Conservation (phyloP, 1,140 invertebrate genomes). For the Trichonephila inaurata region DNA sequence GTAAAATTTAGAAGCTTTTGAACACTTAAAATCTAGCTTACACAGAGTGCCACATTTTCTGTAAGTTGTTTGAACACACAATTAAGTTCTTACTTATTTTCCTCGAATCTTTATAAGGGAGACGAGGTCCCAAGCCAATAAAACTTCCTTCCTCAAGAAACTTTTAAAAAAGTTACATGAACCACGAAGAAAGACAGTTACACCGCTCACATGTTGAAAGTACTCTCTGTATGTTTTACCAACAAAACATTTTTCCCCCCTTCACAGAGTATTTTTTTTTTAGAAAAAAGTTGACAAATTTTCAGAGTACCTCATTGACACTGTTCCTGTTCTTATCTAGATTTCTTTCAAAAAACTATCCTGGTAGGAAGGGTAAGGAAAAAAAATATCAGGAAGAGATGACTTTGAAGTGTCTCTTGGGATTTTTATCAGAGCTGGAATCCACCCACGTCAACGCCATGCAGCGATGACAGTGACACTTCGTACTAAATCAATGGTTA, state of each 20-base stretch:
- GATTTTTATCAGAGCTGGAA: conserved; percentile 39
- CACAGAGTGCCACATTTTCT: too few species aligned
- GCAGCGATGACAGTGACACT: conserved; percentile 70
- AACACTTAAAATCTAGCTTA: too few species aligned
- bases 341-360: neutral
- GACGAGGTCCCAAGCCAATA: too few species aligned
- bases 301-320: neutral
- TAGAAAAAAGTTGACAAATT: conserved; percentile 38
- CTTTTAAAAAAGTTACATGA: neutral
- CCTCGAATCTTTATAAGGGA: neutral
- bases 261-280: too few species aligned
- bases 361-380: neutral
- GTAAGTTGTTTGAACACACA: too few species aligned
- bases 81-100: too few species aligned
- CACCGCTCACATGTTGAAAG: neutral
- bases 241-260: too few species aligned
- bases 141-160: neutral
- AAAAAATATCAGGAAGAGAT: neutral
- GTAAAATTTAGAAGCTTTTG: too few species aligned
- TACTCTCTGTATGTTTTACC: too few species aligned
- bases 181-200: neutral
- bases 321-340: neutral
- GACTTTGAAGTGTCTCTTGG: conserved; percentile 28
- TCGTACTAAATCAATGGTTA: conserved; percentile 62
- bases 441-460: conserved; percentile 45